phyloP scores from a whole-genome alignment of 2,888 invertebrate genomes.

The Notodonta dromedarius region DNA sequence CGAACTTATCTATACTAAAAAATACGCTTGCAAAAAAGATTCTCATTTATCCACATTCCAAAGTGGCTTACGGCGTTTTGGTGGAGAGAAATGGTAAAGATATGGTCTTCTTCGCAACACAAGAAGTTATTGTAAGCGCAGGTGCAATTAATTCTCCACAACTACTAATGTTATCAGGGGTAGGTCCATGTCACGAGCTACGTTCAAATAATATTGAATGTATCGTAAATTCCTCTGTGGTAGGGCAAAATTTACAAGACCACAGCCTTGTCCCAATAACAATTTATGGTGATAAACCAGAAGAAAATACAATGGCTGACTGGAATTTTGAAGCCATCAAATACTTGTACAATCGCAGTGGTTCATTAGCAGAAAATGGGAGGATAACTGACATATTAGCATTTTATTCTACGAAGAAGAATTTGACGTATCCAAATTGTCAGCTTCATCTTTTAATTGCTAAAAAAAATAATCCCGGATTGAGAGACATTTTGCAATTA shows the following conservation, averaged over 20 bases:
- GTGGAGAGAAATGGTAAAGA: conserved; percentile 41
- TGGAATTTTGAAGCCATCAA: not conserved
- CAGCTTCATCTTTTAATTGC: not conserved
- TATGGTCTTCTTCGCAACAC: conserved; percentile 43
- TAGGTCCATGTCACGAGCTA: conserved; percentile 61
- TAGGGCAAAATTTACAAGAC: conserved; percentile 27
- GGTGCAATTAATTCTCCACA: conserved; percentile 75
- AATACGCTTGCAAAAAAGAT: conserved; percentile 77
- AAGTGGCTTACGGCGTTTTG: conserved; percentile 65
- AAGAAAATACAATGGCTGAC: not conserved
- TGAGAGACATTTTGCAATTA: not conserved
- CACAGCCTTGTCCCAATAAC: conserved; percentile 19
- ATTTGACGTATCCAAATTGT: not conserved
- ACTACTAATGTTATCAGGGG: conserved; percentile 74
- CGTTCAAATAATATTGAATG: conserved; percentile 1
- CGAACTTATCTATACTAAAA: conserved; percentile 66
- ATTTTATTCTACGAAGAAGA: not conserved
- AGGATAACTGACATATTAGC: not conserved
- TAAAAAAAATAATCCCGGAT: not conserved
- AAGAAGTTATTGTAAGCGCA: conserved; percentile 74
- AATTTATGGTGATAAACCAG: conserved; percentile 1
- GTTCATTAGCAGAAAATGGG: not conserved
- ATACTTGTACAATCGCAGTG: conserved; percentile 2
- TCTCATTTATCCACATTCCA: conserved; percentile 67
- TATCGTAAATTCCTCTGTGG: conserved; percentile 19